Percentiles rank a stretch among this genome's conserved stretches.
phyloP scores from a whole-genome alignment of 2,888 invertebrate species.

The Ormyrus nitidulus region DNA sequence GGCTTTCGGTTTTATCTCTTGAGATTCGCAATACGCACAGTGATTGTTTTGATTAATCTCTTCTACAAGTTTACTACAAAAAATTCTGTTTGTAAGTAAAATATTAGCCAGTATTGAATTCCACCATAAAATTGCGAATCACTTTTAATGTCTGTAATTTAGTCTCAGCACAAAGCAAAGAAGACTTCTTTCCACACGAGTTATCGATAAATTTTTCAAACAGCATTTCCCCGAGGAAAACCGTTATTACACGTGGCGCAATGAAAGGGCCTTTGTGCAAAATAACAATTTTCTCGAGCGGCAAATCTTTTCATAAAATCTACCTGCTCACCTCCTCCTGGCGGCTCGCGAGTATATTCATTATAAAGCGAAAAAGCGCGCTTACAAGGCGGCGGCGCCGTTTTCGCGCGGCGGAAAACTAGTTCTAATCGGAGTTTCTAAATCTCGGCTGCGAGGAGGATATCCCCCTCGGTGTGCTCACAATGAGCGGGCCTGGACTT shows the following conservation, averaged over 20 bases:
- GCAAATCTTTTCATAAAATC: constrained; percentile 43
- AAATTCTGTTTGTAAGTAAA: no score
- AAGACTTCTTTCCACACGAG: no score
- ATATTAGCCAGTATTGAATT: no score
- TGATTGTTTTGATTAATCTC: no score
- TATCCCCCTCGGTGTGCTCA: background rate
- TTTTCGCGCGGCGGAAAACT: constrained; percentile 13
- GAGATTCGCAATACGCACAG: no score
- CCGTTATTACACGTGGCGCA: constrained; percentile 2
- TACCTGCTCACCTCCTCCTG: background rate
- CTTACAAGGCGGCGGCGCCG: constrained; percentile 14
- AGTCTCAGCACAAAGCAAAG: background rate
- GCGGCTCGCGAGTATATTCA: constrained; percentile 6
- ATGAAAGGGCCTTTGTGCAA: constrained; percentile 32
- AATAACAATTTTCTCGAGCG: constrained; percentile 24
- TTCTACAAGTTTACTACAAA: no score
- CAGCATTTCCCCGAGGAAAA: background rate
- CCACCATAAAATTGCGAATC: no score
- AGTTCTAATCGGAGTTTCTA: constrained; percentile 37
- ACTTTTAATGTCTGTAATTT: no score
- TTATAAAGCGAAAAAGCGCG: constrained; percentile 23
- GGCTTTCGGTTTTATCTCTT: no score
- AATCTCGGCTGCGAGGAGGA: constrained; percentile 35
- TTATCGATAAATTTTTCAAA: constrained; percentile 12
- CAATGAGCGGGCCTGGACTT: constrained; percentile 4